Base-by-base conservation (phyloP, 53 echinoderm and acorn worm species). In the Paracentrotus lividus region DNA sequence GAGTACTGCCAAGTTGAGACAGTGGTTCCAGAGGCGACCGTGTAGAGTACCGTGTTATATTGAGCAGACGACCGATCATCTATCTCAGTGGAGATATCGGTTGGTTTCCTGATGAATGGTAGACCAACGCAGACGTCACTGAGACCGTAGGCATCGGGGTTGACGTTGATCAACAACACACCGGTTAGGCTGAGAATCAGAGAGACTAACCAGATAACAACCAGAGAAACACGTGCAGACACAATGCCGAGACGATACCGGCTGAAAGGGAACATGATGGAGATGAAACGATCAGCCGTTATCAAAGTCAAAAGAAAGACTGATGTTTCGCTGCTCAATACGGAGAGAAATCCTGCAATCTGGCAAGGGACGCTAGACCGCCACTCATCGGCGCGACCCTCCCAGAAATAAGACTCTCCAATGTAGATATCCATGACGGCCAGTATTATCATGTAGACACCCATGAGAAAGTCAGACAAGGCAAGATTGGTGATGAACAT, bases 41-140 rank as follows among this genome's bases (percentile, higher is more conserved):
- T 81, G 55, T 85, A 53, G 86, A 55, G 47, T 34, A 55, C 51
- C 32, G 86, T 51, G 51, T 53, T 51, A 51, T 51, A 51, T 16
- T 51, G 86, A 4, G 72, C 81, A 26, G 81, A 81, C 12, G 81
- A 47, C 2, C 81, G 47, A 8, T 44, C 45, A 43, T 44, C 81
- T 26, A 81, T 44, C 26, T 38, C 29, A 40, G 40, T 72, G 20
- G 72, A 72, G 72, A 72, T 72, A 21, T 72, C 72, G 36, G 72
- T 38, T 7, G 81, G 47, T 45, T 81, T 47, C 47, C 44, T 47
- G 49, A 44, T 85, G 16, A 96, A 60, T 2, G 95, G 96, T 3
- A 96, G 42, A 15, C 95, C 95, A 1, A 96, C 65, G 88, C 96
- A 96, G n/a, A 96, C 96, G 24, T 85, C 69, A 4, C 89, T 90